Conservation (phyloP, 2,113 vertebrate genomes). For the Xerus inauris region DNA sequence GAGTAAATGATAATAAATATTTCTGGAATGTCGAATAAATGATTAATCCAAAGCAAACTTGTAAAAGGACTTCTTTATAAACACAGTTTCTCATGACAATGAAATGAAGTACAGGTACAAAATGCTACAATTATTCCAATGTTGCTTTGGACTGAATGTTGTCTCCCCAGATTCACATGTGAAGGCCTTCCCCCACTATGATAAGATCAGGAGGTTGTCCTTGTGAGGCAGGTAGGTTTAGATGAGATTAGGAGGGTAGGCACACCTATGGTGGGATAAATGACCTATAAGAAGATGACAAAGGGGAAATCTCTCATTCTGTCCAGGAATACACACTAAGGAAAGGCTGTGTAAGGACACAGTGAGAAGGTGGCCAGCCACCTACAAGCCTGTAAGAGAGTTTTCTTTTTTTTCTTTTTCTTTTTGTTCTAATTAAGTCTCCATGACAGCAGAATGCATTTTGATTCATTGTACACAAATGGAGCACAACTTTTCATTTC, state of each 20-base stretch:
- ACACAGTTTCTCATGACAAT: not conserved
- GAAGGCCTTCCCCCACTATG: not conserved
- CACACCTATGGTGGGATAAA: not conserved
- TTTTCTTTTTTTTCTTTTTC: too few relatives aligned
- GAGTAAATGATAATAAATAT: not conserved
- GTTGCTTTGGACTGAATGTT: not conserved
- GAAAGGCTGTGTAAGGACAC: not conserved
- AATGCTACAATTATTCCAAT: not conserved
- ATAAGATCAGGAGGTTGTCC: not conserved
- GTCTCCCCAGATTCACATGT: not conserved
- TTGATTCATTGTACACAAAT: too few relatives aligned
- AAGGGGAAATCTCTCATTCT: not conserved
- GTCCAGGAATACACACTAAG: not conserved
- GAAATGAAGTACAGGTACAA: not conserved
- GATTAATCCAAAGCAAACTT: not conserved
- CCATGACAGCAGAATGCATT: too few relatives aligned
- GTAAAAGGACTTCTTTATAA: not conserved
- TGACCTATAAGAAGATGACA: not conserved
- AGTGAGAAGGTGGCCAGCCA: not conserved
- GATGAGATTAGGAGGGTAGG: not conserved
- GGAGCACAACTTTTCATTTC: too few relatives aligned
- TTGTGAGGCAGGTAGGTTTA: not conserved
- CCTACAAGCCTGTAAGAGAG: not conserved
- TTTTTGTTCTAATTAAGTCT: too few relatives aligned
- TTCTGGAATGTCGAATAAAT: slow-evolving; percentile 39